Base-by-base conservation (phyloP, 2,797 vertebrate species). In the Sciaenops ocellatus region DNA sequence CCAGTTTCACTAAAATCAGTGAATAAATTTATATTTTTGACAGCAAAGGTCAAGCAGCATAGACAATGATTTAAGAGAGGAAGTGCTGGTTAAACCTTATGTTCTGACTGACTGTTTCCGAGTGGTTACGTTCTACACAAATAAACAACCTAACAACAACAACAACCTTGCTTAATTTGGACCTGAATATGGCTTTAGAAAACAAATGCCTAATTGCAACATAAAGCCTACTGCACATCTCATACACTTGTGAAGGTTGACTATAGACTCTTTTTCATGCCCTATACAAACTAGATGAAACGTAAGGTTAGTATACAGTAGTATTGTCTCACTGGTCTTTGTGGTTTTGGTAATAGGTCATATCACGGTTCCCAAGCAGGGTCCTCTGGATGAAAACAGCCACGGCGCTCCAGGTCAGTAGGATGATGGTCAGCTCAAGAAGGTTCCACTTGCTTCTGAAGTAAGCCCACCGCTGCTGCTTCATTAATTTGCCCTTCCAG, bases 371-470 rank as follows among this genome's bases (percentile, higher is more conserved):
- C 0, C 94, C 96, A 12, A 96, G 89, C 82, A 98, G 51, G 0
- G 95, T 95, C 79, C 96, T 94, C 82, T 95, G 95, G 76, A 97
- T 95, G 76, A 96, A 98, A 68, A 97, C 87, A 0, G 89, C 95
- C 79, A 97, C 80, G 0, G 97, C 96, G 0, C 95, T 96, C 97
- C 97, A 98, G 89, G 97, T 99, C 15, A 97, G 91, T 62, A 96
- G 6, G 86, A 98, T 98, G 68, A 99, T 97, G 24, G 92, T 87
- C 52, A 96, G 64, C 60, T 98, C 98, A 62, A 99, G 89, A 66
- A 99, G 91, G 87, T 98, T 97, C 96, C 96, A 97, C 84, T 96
- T 97, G 88, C 90, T 95, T 9, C 84, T 87, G 89, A 98, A 97
- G 80, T 98, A 98, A 46, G 80, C 71, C 96, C 96, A 97, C 26